Evolutionary conservation across 2,888 invertebrate genomes (phyloP).

Genomic region (Gnatocerus cornutus): DNA sequence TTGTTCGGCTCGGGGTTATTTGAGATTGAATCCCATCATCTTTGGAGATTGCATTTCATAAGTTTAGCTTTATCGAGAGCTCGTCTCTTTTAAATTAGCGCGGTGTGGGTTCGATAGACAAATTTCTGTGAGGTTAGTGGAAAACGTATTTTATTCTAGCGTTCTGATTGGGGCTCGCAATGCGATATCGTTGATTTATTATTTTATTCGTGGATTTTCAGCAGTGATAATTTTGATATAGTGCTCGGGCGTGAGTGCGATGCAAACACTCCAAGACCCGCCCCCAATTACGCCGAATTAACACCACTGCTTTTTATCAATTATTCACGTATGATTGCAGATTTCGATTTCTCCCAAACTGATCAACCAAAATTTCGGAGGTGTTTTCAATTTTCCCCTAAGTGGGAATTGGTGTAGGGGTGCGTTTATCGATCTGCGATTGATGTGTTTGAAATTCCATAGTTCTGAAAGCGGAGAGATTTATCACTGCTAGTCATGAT

Average conservation of each 20-base stretch:
- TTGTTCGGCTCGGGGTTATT: conserved; percentile 57
- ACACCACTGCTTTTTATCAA: conserved; percentile 3
- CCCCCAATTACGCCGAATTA: conserved; percentile 2
- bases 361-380: conserved; percentile 49
- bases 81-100: conserved; percentile 58
- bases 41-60: conserved; percentile 60
- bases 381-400: conserved; percentile 51
- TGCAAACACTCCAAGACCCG: background rate
- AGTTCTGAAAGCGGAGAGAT: conserved; percentile 31
- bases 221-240: conserved; percentile 40
- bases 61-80: conserved; percentile 58
- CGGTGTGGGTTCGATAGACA: conserved; percentile 16
- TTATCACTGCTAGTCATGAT: conserved; percentile 34
- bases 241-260: conserved; percentile 22
- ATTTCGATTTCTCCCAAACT: conserved; percentile 44
- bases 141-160: conserved; percentile 27
- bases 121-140: conserved; percentile 20
- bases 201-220: conserved; percentile 19
- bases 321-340: conserved; percentile 14
- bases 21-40: conserved; percentile 60
- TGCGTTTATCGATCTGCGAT: conserved; percentile 49
- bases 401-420: conserved; percentile 50
- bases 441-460: conserved; percentile 48
- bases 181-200: conserved; percentile 40
- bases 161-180: conserved; percentile 6